Evolutionary conservation across 2,113 vertebrate species (phyloP).

Genomic region (Oreochromis aureus): DNA sequence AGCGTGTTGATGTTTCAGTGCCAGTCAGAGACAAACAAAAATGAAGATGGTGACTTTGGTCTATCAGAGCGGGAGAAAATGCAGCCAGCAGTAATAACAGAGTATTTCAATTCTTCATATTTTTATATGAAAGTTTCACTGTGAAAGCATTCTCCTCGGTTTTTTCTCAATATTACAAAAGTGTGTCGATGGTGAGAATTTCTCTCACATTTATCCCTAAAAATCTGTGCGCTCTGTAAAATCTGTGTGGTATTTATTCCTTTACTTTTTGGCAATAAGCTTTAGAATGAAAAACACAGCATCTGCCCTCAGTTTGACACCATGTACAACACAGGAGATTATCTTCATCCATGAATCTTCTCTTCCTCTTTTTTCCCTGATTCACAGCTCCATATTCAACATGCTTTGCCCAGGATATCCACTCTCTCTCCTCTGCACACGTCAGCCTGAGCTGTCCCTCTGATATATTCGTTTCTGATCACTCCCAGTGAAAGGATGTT

Average conservation of each 20-base stretch:
- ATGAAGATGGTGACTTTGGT: neutral
- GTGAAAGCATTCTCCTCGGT: neutral
- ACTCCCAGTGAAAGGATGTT: neutral
- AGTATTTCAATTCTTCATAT: neutral
- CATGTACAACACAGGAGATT: no score
- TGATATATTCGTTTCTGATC: neutral
- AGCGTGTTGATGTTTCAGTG: neutral
- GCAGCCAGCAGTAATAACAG: neutral
- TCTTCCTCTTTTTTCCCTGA: neutral
- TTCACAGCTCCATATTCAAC: neutral
- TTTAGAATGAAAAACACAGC: no score
- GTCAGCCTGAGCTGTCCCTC: neutral
- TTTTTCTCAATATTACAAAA: no score
- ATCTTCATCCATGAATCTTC: no score
- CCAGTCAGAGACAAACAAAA: neutral
- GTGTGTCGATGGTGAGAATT: no score
- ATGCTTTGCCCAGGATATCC: neutral
- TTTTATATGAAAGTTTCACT: neutral
- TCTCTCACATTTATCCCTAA: no score
- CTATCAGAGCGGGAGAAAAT: neutral
- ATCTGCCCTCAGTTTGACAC: no score
- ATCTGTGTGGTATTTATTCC: no score
- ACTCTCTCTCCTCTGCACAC: neutral
- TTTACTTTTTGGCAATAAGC: no score
- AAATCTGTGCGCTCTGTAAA: no score